A percentile compares a stretch with the other conserved stretches of the same genome.
phyloP scores from a whole-genome alignment of 2,113 vertebrate species.

The Malaclemys terrapin region DNA sequence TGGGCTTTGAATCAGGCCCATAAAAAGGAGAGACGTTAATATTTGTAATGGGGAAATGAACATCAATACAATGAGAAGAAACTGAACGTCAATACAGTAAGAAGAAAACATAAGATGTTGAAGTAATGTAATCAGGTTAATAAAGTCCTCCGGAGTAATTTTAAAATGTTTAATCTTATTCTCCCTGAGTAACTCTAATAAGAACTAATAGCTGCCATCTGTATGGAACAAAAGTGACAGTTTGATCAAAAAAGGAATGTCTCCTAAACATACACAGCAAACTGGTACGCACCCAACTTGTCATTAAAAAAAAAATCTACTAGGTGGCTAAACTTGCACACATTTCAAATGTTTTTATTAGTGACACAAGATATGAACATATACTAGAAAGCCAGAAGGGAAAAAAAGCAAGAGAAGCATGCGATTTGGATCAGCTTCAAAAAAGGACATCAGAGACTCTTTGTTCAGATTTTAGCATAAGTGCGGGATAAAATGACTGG shows the following conservation, averaged over 20 bases:
- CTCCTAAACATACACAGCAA: not conserved
- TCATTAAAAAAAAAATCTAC: not conserved
- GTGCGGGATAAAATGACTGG: not conserved
- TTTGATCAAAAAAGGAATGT: conserved; percentile 43
- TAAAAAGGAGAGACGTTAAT: not conserved
- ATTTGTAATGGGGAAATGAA: not conserved
- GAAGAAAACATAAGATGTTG: not conserved
- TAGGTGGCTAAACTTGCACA: not conserved
- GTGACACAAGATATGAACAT: not conserved
- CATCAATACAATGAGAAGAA: not conserved
- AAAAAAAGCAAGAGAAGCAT: not conserved
- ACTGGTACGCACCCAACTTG: not conserved
- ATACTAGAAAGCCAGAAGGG: not conserved
- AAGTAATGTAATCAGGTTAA: conserved; percentile 19
- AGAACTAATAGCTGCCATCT: conserved; percentile 3
- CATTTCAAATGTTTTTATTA: conserved; percentile 1
- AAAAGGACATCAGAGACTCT: conserved; percentile 23
- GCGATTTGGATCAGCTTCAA: not conserved
- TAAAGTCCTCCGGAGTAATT: not conserved
- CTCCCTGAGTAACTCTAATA: not conserved
- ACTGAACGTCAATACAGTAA: not conserved
- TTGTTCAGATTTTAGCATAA: conserved; percentile 9
- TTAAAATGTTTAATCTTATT: conserved; percentile 8
- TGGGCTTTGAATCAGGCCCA: not conserved
- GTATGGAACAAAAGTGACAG: not conserved